A percentile compares a stretch with the other conserved stretches of the same genome.
Conservation (phyloP, 2,113 vertebrate genomes). For the Burhinus bistriatus region DNA sequence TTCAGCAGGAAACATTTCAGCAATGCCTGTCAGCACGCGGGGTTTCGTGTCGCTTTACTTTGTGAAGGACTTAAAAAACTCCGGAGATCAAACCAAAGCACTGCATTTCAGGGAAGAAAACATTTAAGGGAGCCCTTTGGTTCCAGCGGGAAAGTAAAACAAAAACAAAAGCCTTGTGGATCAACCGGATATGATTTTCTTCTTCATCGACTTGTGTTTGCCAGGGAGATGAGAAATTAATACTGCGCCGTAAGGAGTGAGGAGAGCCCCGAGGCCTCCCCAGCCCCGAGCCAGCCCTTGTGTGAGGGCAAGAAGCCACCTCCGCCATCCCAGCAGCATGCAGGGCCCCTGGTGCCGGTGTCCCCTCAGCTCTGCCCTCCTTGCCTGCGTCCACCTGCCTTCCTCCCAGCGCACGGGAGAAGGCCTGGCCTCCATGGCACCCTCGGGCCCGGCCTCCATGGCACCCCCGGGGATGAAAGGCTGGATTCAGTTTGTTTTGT, state of each 20-base stretch:
- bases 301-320: not conserved
- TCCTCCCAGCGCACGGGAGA: not conserved
- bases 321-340: accelerated
- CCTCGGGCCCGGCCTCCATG: not conserved
- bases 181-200: not conserved
- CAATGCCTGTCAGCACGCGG: accelerated
- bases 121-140: not conserved
- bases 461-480: not conserved
- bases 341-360: accelerated
- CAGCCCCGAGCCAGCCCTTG: not conserved
- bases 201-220: not conserved
- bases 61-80: not conserved
- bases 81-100: not conserved
- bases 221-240: not conserved
- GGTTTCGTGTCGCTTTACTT: not conserved
- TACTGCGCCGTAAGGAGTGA: not conserved
- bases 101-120: not conserved
- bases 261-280: not conserved
- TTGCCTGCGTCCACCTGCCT: accelerated
- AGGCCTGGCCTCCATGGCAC: too few species aligned
- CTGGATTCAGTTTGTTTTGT: not conserved
- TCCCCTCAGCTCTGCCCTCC: not conserved
- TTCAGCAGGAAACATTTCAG: not conserved
- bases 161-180: not conserved
- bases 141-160: not conserved